These are phyloP conservation scores for Lutraria rhynchaena DNA, from an alignment of 1,140 invertebrate species.

Conservation along the genomic window DNA sequence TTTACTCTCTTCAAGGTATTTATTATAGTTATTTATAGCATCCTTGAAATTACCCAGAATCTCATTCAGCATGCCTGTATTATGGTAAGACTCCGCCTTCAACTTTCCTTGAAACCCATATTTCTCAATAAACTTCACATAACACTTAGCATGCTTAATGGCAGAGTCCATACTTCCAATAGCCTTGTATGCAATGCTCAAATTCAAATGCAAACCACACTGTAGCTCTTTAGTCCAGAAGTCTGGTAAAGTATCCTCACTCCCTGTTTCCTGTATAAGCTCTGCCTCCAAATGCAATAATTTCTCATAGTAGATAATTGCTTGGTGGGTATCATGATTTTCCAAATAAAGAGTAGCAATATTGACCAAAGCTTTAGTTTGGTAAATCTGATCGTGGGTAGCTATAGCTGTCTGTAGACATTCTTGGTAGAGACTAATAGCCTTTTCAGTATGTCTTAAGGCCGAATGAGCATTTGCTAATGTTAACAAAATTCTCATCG, in stretches of 20 bases:
- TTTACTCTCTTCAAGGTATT: constrained; percentile 72
- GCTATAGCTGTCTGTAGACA: constrained; percentile 74
- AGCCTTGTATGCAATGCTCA: constrained; percentile 80
- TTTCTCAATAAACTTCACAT: constrained; percentile 69
- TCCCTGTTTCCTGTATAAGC: constrained; percentile 66
- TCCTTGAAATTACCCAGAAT: constrained; percentile 76
- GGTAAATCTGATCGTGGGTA: constrained; percentile 77
- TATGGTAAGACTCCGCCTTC: constrained; percentile 75
- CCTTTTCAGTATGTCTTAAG: constrained; percentile 69
- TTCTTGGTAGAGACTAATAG: constrained; percentile 76
- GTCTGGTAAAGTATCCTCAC: constrained; percentile 67
- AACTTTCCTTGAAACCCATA: constrained; percentile 65
- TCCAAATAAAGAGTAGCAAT: constrained; percentile 78
- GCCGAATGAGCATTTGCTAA: constrained; percentile 78
- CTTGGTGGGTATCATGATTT: constrained; percentile 74
- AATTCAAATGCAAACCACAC: constrained; percentile 78
- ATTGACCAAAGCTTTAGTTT: constrained; percentile 79
- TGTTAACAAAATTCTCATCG: constrained; percentile 77
- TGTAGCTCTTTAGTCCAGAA: constrained; percentile 79
- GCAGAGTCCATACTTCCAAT: constrained; percentile 77
- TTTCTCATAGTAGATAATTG: constrained; percentile 79
- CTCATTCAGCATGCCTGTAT: constrained; percentile 78
- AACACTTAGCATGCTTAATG: constrained; percentile 72
- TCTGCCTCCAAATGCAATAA: constrained; percentile 76
- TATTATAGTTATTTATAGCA: constrained; percentile 73